These are phyloP conservation scores for Eremophila alpestris DNA, from an alignment of 2,797 vertebrate species.

Conservation along the genomic window DNA sequence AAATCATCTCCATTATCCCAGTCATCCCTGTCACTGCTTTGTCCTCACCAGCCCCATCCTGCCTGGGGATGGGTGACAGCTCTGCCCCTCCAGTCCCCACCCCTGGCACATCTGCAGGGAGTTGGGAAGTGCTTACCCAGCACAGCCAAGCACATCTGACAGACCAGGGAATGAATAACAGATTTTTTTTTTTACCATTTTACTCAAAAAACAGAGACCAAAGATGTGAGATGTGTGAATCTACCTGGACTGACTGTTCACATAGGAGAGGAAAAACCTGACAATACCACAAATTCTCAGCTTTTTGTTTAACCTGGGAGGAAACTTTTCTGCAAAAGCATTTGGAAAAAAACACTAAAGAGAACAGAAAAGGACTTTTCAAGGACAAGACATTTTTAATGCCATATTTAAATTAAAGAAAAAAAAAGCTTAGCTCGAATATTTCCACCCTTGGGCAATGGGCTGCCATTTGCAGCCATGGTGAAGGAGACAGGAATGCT, in stretches of 20 bases:
- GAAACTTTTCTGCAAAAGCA: background rate
- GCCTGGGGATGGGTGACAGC: background rate
- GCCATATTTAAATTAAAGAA: background rate
- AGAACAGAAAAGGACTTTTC: background rate
- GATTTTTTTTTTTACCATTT: background rate
- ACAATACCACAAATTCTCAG: background rate
- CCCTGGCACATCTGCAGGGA: background rate
- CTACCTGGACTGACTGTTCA: background rate
- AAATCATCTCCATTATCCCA: background rate
- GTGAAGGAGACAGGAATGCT: background rate
- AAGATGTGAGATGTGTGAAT: background rate
- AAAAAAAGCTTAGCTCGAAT: background rate
- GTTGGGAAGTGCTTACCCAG: background rate
- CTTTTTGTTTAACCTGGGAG: background rate
- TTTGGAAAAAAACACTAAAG: background rate
- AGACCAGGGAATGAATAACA: background rate
- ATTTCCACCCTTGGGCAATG: background rate
- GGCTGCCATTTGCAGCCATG: background rate
- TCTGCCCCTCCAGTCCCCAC: background rate
- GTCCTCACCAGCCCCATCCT: background rate
- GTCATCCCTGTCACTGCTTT: background rate
- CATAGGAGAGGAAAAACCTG: background rate
- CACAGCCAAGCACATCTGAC: background rate
- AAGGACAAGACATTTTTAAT: background rate
- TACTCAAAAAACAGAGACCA: background rate